Evolutionary conservation across 92 coral and sea anemone species (phyloP).

Genomic region (Epizoanthus fatuus): DNA sequence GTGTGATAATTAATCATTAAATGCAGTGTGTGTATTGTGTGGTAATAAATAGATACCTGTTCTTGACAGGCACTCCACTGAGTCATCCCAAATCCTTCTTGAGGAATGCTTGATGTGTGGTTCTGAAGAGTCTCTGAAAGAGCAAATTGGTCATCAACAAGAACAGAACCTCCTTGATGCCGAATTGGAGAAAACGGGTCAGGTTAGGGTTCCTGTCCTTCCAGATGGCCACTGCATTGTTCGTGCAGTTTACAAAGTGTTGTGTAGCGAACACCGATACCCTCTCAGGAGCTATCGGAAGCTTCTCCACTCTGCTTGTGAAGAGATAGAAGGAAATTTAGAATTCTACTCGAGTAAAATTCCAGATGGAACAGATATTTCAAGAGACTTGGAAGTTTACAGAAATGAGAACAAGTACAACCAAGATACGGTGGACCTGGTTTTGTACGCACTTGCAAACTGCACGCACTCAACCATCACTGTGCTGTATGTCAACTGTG

Average conservation of each 20-base stretch:
- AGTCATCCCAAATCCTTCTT: slow-evolving; percentile 6
- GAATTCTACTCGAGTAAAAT: slow-evolving; percentile 23
- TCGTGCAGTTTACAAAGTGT: slow-evolving; percentile 24
- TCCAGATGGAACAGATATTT: neutral
- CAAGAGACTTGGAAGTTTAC: slow-evolving; percentile 21
- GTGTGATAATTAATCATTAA: too few species aligned
- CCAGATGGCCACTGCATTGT: slow-evolving; percentile 45
- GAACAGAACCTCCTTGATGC: slow-evolving; percentile 31
- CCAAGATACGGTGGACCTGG: slow-evolving; percentile 23
- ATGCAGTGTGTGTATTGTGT: neutral
- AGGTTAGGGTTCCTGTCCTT: slow-evolving; percentile 27
- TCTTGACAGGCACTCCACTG: slow-evolving; percentile 20
- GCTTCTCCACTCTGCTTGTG: slow-evolving; percentile 34
- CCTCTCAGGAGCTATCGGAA: slow-evolving; percentile 11
- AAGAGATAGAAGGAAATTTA: slow-evolving; percentile 18
- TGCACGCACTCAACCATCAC: slow-evolving; percentile 5
- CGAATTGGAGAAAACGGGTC: slow-evolving; percentile 33
- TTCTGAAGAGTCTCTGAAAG: slow-evolving; percentile 30
- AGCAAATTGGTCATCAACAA: neutral
- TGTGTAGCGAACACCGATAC: neutral
- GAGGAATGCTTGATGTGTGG: slow-evolving; percentile 39
- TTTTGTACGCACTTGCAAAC: slow-evolving; percentile 39
- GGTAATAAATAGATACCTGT: neutral
- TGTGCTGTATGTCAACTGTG: neutral
- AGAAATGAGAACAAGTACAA: slow-evolving; percentile 19